phyloP scores from a whole-genome alignment of 2,888 invertebrate genomes.

The Dryomyza anilis region DNA sequence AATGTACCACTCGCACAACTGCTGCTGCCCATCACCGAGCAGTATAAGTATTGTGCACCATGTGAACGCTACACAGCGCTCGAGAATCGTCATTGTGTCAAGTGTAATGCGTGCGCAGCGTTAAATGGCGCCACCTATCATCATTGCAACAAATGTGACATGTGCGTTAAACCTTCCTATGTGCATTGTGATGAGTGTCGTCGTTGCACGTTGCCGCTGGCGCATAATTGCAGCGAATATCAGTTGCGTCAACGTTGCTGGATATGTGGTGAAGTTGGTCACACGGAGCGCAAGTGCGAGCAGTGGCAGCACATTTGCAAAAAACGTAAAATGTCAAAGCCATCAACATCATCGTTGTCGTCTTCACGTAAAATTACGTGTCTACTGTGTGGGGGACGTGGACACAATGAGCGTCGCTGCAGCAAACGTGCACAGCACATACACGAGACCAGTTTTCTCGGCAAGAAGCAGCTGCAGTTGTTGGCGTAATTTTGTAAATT shows the following conservation, averaged over 20 bases:
- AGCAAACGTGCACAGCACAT: constrained; percentile 33
- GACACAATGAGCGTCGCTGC: constrained; percentile 40
- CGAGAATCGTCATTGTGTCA: constrained; percentile 76
- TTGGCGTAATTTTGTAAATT: background rate
- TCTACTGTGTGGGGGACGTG: constrained; percentile 32
- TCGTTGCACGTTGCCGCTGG: constrained; percentile 65
- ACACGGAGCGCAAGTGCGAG: constrained; percentile 52
- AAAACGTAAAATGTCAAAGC: background rate
- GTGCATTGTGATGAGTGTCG: constrained; percentile 76
- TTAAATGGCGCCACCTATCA: constrained; percentile 74
- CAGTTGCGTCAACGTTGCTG: constrained; percentile 54
- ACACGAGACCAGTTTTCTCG: constrained; percentile 38
- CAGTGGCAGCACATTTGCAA: constrained; percentile 33
- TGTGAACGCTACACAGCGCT: constrained; percentile 74
- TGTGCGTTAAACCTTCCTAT: constrained; percentile 87
- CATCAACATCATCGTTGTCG: no score
- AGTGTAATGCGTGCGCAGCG: constrained; percentile 74
- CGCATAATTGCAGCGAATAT: constrained; percentile 65
- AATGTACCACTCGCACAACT: constrained; percentile 68
- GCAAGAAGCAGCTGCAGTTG: constrained; percentile 30
- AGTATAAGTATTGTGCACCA: constrained; percentile 73
- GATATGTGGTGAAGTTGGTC: constrained; percentile 54
- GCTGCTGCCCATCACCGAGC: constrained; percentile 58
- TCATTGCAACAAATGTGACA: constrained; percentile 70
- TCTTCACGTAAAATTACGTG: constrained; percentile 32